phyloP scores from a whole-genome alignment of 1,140 invertebrate species.

The Ceratosolen fusciceps region DNA sequence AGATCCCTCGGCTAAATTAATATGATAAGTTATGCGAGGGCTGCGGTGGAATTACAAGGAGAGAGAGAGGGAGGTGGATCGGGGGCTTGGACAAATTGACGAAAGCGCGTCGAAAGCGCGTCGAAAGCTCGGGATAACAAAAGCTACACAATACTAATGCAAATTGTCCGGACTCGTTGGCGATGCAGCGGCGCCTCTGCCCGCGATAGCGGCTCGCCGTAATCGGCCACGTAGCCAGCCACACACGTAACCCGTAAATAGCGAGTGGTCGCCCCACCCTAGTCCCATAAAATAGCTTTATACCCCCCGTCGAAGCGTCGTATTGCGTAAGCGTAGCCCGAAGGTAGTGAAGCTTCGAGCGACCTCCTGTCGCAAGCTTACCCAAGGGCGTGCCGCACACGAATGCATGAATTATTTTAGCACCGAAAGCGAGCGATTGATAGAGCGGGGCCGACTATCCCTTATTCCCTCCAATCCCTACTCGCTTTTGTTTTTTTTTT shows the following conservation, averaged over 20 bases:
- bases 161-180: constrained; percentile 25
- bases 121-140: background rate
- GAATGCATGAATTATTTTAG: no score
- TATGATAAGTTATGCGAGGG: background rate
- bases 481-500: no score
- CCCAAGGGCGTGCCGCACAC: no score
- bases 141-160: constrained; percentile 15
- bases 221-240: background rate
- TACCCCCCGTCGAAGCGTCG: constrained; percentile 45
- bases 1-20: no score
- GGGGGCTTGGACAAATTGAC: constrained; percentile 6
- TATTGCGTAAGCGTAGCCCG: background rate
- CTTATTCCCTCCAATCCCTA: no score
- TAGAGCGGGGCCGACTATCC: no score
- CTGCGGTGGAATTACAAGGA: background rate
- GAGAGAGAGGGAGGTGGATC: background rate
- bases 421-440: no score
- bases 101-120: constrained; percentile 11
- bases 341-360: no score
- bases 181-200: background rate
- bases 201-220: constrained; percentile 49
- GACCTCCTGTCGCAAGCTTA: no score
- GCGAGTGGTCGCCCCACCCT: background rate
- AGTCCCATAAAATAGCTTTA: constrained; percentile 60
- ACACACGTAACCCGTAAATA: background rate